Evolutionary conservation across 2,113 vertebrate genomes (phyloP).

Genomic region (Lagopus muta): DNA sequence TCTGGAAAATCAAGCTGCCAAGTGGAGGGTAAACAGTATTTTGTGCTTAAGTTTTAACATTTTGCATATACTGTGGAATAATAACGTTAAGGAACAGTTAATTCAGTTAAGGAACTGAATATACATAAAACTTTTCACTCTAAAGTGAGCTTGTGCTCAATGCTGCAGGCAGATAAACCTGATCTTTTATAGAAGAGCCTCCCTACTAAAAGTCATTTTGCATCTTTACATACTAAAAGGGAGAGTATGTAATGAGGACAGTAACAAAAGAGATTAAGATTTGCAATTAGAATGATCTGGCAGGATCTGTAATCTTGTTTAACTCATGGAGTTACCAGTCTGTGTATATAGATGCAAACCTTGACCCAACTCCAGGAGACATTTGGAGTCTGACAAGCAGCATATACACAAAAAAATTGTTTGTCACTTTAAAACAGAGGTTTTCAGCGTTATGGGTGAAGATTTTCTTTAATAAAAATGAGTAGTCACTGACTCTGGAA

Average conservation of each 20-base stretch:
- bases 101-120: slow-evolving; percentile 10
- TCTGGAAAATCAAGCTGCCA: not conserved
- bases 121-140: not conserved
- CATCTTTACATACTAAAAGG: not conserved
- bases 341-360: not conserved
- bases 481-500: slow-evolving; percentile 46
- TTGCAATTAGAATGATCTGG: not conserved
- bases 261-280: not conserved
- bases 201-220: slow-evolving; percentile 32
- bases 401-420: not conserved
- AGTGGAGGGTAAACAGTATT: not conserved
- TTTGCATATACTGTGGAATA: not conserved
- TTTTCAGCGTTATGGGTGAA: slow-evolving; percentile 36
- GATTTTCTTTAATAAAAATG: slow-evolving; percentile 65
- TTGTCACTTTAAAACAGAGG: slow-evolving; percentile 30
- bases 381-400: slow-evolving; percentile 23
- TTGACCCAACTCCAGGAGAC: slow-evolving; percentile 46
- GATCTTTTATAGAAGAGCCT: slow-evolving; percentile 18
- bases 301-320: not conserved
- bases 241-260: not conserved
- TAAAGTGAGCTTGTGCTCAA: not conserved
- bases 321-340: not conserved
- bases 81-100: slow-evolving; percentile 6
- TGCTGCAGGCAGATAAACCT: not conserved
- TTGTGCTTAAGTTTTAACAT: not conserved